Percentiles rank a stretch among this genome's conserved stretches.
Evolutionary conservation across 2,797 vertebrate genomes (phyloP).

Genomic region (Labroides dimidiatus): DNA sequence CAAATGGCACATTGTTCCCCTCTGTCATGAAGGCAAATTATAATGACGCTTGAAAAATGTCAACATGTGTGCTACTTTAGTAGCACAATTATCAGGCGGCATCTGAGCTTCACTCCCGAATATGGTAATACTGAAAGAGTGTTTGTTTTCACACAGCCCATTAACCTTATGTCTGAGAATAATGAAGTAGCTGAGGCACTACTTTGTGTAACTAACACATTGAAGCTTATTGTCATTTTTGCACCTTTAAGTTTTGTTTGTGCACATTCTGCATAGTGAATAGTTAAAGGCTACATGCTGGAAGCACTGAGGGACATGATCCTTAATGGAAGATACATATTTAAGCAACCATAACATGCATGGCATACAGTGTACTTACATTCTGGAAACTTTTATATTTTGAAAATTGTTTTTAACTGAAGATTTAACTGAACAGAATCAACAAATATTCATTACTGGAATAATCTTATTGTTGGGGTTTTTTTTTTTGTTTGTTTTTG

Average conservation of each 20-base stretch:
- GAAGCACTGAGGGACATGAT: conserved; percentile 48
- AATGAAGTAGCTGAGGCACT: conserved; percentile 42
- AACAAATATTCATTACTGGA: conserved; percentile 2
- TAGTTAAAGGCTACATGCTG: conserved; percentile 43
- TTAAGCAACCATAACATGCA: conserved; percentile 63
- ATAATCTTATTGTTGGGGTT: too few species aligned
- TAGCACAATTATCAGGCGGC: conserved; percentile 22
- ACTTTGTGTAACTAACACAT: conserved; percentile 60
- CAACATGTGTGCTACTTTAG: conserved; percentile 19
- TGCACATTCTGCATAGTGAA: conserved; percentile 49
- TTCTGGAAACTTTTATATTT: conserved; percentile 56
- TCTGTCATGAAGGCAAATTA: conserved; percentile 25
- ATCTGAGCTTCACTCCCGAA: conserved; percentile 33
- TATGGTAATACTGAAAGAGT: conserved; percentile 23
- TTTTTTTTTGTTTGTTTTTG: conserved; percentile 28
- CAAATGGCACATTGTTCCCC: conserved; percentile 15
- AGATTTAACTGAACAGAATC: conserved; percentile 34
- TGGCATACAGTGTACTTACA: conserved; percentile 54
- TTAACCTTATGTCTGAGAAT: conserved; percentile 47
- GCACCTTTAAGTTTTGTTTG: conserved; percentile 56
- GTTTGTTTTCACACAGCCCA: conserved; percentile 32
- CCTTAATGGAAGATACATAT: conserved; percentile 45
- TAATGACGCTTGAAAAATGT: conserved; percentile 21
- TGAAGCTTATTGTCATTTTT: conserved; percentile 45
- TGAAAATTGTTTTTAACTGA: conserved; percentile 47